These are phyloP conservation scores for Troides oblongomaculatus DNA, from an alignment of 2,888 invertebrate species.

Conservation along the genomic window DNA sequence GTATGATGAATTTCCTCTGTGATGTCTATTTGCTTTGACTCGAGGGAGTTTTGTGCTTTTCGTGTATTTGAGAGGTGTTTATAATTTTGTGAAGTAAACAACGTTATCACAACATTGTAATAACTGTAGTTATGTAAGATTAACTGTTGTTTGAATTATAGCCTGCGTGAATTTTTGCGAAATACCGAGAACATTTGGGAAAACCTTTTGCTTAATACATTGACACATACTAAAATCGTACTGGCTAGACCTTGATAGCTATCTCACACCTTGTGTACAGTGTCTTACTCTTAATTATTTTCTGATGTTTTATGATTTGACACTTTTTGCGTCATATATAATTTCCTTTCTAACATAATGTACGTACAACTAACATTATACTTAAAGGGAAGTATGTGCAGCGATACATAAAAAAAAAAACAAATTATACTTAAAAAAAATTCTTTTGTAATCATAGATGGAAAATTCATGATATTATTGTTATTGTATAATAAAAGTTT, in stretches of 20 bases:
- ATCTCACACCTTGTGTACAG: not conserved
- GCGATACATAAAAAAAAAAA: no score
- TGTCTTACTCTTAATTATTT: slow-evolving; percentile 1
- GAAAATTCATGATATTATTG: no score
- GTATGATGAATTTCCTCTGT: not conserved
- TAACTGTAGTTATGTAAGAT: slow-evolving; percentile 18
- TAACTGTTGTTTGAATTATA: slow-evolving; percentile 20
- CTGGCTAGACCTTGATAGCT: not conserved
- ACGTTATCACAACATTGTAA: slow-evolving; percentile 16
- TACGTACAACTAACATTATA: no score
- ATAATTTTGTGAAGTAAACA: slow-evolving; percentile 22
- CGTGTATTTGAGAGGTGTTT: slow-evolving; percentile 5
- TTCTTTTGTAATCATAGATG: no score
- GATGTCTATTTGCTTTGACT: not conserved
- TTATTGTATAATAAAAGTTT: no score
- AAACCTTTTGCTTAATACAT: slow-evolving; percentile 9
- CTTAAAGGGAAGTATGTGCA: no score
- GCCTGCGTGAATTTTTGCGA: slow-evolving; percentile 11
- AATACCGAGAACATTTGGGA: slow-evolving; percentile 11
- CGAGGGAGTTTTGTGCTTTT: not conserved
- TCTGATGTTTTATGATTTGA: not conserved
- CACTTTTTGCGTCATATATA: not conserved
- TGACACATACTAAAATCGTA: not conserved
- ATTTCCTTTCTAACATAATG: not conserved
- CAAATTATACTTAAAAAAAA: no score